Evolutionary conservation across 2,797 vertebrate species (phyloP).

Genomic region (Xiphophorus birchmanni): DNA sequence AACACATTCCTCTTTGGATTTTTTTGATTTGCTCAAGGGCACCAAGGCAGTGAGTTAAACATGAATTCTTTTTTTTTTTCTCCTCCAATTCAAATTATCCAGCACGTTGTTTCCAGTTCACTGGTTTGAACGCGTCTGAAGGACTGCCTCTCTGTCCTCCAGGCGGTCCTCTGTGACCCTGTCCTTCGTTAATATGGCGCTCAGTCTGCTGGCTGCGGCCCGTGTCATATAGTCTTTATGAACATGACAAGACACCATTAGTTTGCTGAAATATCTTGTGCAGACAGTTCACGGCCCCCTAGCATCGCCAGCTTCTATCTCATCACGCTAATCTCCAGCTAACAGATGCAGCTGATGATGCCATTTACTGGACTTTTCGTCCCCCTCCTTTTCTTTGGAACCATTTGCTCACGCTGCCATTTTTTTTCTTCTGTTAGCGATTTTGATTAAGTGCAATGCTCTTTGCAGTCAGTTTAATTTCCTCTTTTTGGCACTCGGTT

Average conservation of each 20-base stretch:
- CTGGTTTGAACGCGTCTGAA: slow-evolving; percentile 15
- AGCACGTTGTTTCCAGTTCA: slow-evolving; percentile 17
- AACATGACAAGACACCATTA: slow-evolving; percentile 39
- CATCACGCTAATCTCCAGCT: slow-evolving; percentile 69
- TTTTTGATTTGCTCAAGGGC: slow-evolving; percentile 14
- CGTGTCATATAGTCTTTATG: slow-evolving; percentile 11
- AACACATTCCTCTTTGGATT: not conserved
- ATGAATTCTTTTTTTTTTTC: not conserved
- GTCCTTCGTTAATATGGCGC: slow-evolving; percentile 33
- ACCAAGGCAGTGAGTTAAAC: slow-evolving; percentile 8
- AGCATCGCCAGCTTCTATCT: slow-evolving; percentile 46
- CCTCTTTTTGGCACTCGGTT: slow-evolving; percentile 35
- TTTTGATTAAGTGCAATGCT: slow-evolving; percentile 51
- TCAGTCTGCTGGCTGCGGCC: slow-evolving; percentile 30
- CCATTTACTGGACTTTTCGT: slow-evolving; percentile 43
- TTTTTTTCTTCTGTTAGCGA: slow-evolving; percentile 28
- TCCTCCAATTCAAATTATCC: not conserved
- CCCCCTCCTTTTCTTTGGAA: slow-evolving; percentile 26
- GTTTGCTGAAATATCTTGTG: slow-evolving; percentile 57
- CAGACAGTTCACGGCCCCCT: slow-evolving; percentile 53
- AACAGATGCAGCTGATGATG: slow-evolving; percentile 61
- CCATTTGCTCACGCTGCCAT: slow-evolving; percentile 25
- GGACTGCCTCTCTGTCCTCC: slow-evolving; percentile 12
- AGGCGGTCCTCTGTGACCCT: slow-evolving; percentile 13
- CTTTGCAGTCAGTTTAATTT: slow-evolving; percentile 47